Percentiles rank a stretch among this genome's conserved stretches.
Conservation (phyloP, 1,140 invertebrate species). For the Drosophila truncata region DNA sequence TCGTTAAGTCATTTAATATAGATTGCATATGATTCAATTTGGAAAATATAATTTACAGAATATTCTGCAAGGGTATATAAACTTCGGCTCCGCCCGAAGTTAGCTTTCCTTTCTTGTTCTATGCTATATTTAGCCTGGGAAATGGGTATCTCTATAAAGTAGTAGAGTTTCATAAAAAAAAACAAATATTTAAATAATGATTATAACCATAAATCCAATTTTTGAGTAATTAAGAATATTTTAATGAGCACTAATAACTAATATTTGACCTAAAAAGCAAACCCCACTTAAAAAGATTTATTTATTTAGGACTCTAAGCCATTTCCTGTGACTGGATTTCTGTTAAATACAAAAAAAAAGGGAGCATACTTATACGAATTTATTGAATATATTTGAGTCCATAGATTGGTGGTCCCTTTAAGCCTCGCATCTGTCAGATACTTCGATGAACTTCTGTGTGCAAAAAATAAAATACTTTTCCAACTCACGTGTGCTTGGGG, state of each 20-base stretch:
- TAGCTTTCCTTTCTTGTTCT: too few species aligned
- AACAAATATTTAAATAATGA: too few species aligned
- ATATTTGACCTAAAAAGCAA: background rate
- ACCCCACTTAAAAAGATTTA: background rate
- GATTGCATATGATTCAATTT: too few species aligned
- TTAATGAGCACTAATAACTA: background rate
- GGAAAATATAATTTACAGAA: too few species aligned
- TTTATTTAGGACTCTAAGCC: background rate
- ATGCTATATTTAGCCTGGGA: background rate
- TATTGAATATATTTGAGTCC: background rate
- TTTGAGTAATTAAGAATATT: background rate
- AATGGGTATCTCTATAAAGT: background rate
- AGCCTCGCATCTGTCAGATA: slow-evolving; percentile 15
- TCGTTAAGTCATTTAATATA: too few species aligned
- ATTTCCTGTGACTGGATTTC: background rate
- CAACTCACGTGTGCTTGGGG: slow-evolving; percentile 1
- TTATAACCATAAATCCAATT: background rate
- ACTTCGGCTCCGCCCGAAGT: too few species aligned
- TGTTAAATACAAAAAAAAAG: background rate
- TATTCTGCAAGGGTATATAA: too few species aligned
- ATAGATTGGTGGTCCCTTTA: background rate
- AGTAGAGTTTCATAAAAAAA: background rate
- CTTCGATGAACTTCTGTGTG: slow-evolving; percentile 21
- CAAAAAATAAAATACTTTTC: background rate
- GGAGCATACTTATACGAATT: background rate